phyloP scores from a whole-genome alignment of 2,113 vertebrate genomes.

The Pseudorectes ferrugineus region DNA sequence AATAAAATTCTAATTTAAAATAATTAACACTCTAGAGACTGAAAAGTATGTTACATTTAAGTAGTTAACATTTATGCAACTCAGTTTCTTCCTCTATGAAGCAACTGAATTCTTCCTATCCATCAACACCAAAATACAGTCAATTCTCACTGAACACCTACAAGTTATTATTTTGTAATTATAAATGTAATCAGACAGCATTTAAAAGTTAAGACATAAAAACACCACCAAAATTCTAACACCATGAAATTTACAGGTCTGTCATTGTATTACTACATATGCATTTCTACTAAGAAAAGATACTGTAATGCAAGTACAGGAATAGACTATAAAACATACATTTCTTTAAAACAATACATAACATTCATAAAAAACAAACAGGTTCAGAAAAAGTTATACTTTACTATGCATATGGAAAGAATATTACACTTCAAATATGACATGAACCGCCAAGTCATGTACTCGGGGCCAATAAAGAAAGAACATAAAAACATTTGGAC shows the following conservation, averaged over 20 bases:
- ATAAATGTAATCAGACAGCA: background rate
- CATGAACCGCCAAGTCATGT: fast-evolving
- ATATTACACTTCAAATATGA: background rate
- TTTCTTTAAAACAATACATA: background rate
- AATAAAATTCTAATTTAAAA: background rate
- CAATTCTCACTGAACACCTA: background rate
- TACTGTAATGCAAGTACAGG: background rate
- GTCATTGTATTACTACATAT: background rate
- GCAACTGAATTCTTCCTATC: background rate
- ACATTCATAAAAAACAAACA: background rate
- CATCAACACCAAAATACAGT: background rate
- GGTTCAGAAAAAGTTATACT: background rate
- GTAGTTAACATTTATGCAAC: background rate
- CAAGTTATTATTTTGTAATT: background rate
- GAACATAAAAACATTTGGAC: background rate
- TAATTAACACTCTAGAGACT: background rate
- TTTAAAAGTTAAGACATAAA: background rate
- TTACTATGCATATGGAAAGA: background rate
- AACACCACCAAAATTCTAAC: background rate
- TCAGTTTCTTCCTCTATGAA: background rate
- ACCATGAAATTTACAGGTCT: background rate
- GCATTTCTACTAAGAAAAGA: background rate
- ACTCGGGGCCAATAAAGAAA: background rate
- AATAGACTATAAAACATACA: background rate
- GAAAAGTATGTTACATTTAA: background rate